These are phyloP conservation scores for Corydoras maculifer DNA, from an alignment of 2,113 vertebrate genomes.

Conservation along the genomic window DNA sequence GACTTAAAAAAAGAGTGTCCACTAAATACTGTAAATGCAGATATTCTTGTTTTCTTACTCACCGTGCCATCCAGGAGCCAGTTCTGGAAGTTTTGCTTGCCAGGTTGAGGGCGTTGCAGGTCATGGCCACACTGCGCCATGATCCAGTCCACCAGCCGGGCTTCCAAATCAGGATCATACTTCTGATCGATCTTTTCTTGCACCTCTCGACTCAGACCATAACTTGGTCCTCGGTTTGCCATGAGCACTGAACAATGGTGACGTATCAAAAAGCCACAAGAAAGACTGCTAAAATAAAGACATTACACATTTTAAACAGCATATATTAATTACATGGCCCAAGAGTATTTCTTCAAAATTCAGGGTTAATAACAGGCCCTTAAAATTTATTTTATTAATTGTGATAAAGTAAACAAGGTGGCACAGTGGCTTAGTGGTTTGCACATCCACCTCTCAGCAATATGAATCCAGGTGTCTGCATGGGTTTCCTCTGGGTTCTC, in stretches of 20 bases:
- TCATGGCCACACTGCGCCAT: slow-evolving; percentile 64
- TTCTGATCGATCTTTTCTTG: slow-evolving; percentile 83
- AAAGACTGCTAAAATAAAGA: neutral
- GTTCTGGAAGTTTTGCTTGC: slow-evolving; percentile 74
- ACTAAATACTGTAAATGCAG: too few relatives aligned
- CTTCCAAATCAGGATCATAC: slow-evolving; percentile 72
- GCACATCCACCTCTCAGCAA: too few relatives aligned
- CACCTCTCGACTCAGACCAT: slow-evolving; percentile 80
- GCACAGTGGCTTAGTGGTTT: too few relatives aligned
- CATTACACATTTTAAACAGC: neutral
- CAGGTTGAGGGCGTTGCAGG: slow-evolving; percentile 57
- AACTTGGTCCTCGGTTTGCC: slow-evolving; percentile 80
- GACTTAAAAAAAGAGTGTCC: too few relatives aligned
- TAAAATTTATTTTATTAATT: neutral
- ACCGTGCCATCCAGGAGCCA: slow-evolving; percentile 82
- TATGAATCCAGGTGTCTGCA: too few relatives aligned
- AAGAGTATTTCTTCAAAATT: neutral
- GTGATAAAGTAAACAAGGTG: too few relatives aligned
- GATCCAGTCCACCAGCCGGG: slow-evolving; percentile 77
- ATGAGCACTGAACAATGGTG: slow-evolving; percentile 48
- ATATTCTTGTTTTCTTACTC: slow-evolving; percentile 4
- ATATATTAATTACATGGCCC: neutral
- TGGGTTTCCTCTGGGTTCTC: too few relatives aligned
- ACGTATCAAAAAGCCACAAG: neutral
- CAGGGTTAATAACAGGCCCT: neutral